phyloP scores from a whole-genome alignment of 1,140 invertebrate species.

The Neocloeon triangulifer region DNA sequence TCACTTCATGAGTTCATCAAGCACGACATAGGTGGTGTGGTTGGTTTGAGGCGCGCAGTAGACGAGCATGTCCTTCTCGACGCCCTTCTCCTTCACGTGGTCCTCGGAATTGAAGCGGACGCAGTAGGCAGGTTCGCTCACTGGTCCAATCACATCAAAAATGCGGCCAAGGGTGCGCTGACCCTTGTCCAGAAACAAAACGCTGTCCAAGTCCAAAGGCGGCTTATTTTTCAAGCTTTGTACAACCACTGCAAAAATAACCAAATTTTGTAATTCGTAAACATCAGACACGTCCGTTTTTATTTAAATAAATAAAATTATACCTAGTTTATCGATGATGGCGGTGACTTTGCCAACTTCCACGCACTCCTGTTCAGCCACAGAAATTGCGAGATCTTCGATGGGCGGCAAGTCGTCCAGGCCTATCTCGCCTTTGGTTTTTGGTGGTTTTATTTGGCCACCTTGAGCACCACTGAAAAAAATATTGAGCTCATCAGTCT shows the following conservation, averaged over 20 bases:
- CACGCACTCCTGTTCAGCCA: conserved; percentile 47
- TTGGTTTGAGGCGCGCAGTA: conserved; percentile 53
- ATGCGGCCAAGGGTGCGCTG: conserved; percentile 47
- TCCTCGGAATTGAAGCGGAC: conserved; percentile 57
- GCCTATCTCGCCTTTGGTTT: conserved; percentile 12
- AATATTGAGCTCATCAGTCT: too few relatives aligned
- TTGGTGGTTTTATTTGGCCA: conserved; percentile 2
- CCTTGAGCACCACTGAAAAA: too few relatives aligned
- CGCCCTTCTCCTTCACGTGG: conserved; percentile 39
- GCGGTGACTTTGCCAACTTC: conserved; percentile 46
- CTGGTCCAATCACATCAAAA: conserved; percentile 76
- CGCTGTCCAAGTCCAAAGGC: conserved; percentile 58
- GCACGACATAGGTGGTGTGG: conserved; percentile 51
- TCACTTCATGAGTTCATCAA: conserved; percentile 43
- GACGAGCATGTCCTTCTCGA: conserved; percentile 39
- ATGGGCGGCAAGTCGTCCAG: conserved; percentile 59
- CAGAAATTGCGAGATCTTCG: conserved; percentile 55
- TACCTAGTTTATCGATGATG: conserved; percentile 49
- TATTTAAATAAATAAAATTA: conserved; percentile 11
- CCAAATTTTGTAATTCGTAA: conserved; percentile 3
- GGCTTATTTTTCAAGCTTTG: conserved; percentile 39
- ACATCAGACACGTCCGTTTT: too few relatives aligned
- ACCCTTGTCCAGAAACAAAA: conserved; percentile 57
- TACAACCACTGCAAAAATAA: conserved; percentile 38
- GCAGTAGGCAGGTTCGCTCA: conserved; percentile 53